Percentiles rank a stretch among this genome's conserved stretches.
These are phyloP conservation scores for Aegotheles bennettii DNA, from an alignment of 2,113 vertebrate species.

Conservation along the genomic window DNA sequence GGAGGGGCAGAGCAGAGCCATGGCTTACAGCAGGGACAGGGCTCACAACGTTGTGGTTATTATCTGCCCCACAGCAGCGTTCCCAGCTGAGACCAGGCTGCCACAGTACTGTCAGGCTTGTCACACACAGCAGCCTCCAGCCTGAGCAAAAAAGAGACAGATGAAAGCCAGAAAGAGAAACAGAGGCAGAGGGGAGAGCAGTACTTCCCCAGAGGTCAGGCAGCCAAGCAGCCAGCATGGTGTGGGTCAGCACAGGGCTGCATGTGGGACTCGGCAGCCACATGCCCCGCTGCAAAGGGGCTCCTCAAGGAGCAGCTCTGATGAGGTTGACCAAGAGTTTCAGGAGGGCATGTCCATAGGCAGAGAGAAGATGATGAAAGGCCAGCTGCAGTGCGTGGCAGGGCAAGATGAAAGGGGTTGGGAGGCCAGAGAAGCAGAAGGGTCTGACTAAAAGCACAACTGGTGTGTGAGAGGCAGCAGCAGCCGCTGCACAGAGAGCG, in stretches of 20 bases:
- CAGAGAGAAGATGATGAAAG: neutral
- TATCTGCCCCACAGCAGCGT: fast-evolving
- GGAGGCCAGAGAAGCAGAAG: neutral
- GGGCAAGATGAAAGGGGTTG: neutral
- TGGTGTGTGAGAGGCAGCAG: fast-evolving
- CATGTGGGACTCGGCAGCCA: no score
- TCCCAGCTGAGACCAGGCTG: neutral
- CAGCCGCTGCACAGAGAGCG: fast-evolving
- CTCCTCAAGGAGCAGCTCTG: fast-evolving
- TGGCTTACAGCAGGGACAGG: fast-evolving
- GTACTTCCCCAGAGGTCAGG: neutral
- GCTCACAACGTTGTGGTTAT: neutral
- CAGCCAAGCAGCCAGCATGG: fast-evolving
- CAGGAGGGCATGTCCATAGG: neutral
- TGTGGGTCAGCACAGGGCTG: fast-evolving
- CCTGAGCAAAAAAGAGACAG: neutral
- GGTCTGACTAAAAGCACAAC: neutral
- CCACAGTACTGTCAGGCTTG: fast-evolving
- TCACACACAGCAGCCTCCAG: neutral
- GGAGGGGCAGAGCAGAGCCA: neutral
- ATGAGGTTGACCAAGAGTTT: fast-evolving
- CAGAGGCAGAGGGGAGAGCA: neutral
- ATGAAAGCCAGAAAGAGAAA: neutral
- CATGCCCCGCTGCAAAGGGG: fast-evolving
- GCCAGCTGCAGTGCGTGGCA: fast-evolving